phyloP scores from a whole-genome alignment of 2,113 vertebrate genomes.

The Oreochromis niloticus region DNA sequence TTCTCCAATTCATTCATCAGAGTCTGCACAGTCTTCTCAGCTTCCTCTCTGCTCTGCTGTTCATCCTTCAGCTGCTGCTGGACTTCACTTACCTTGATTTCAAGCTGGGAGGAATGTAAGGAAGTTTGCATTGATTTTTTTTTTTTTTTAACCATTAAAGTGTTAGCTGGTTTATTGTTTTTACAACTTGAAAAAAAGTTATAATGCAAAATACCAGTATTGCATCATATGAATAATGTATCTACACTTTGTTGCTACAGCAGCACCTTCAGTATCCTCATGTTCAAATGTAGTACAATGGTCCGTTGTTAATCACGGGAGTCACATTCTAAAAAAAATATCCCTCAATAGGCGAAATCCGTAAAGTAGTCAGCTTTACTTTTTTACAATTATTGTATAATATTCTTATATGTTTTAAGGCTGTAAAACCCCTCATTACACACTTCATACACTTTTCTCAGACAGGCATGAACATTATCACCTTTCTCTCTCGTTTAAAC shows the following conservation, averaged over 20 bases:
- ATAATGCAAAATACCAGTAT: background rate
- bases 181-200: rapidly evolving
- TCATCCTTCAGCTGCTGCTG: background rate
- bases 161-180: background rate
- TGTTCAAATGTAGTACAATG: background rate
- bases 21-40: background rate
- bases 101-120: background rate
- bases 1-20: background rate
- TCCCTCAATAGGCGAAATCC: background rate
- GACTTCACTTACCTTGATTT: background rate
- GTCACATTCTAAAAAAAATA: background rate
- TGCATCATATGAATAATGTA: no score
- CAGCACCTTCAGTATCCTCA: no score
- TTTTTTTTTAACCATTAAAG: rapidly evolving
- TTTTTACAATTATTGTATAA: background rate
- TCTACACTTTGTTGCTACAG: no score
- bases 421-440: background rate
- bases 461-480: rapidly evolving
- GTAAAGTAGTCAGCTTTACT: background rate
- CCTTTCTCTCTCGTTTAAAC: background rate
- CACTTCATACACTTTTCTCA: background rate
- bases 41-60: background rate
- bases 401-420: background rate
- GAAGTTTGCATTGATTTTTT: background rate
- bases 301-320: background rate